phyloP scores from a whole-genome alignment of 1,140 invertebrate species.

The Drosophila kikkawai region DNA sequence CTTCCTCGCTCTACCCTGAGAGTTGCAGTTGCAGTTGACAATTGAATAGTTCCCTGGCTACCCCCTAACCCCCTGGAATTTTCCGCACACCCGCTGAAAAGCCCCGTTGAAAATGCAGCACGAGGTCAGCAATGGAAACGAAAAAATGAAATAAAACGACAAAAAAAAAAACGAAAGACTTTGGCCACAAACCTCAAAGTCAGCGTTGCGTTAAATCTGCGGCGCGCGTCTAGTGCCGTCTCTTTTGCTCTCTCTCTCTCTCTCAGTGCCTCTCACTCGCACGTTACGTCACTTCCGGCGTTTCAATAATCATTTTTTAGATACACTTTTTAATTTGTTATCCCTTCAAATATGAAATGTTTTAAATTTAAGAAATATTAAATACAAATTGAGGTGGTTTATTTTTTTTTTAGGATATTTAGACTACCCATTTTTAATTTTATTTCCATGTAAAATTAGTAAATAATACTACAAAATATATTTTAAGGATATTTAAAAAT shows the following conservation, averaged over 20 bases:
- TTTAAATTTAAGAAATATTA: background rate
- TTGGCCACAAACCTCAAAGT: slow-evolving; percentile 69
- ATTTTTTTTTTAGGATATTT: background rate
- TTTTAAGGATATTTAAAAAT: too few species aligned
- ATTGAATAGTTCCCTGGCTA: background rate
- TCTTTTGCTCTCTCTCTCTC: background rate
- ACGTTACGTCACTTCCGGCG: slow-evolving; percentile 65
- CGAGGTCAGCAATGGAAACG: slow-evolving; percentile 56
- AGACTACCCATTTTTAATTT: too few species aligned
- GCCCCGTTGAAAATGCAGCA: slow-evolving; percentile 55
- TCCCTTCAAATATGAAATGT: too few species aligned
- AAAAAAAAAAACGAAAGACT: slow-evolving; percentile 67
- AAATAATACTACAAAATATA: too few species aligned
- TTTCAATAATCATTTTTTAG: background rate
- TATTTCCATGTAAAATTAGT: too few species aligned
- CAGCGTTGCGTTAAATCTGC: slow-evolving; percentile 68
- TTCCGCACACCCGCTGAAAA: slow-evolving; percentile 13
- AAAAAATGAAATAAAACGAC: slow-evolving; percentile 11
- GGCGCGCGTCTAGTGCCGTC: slow-evolving; percentile 18
- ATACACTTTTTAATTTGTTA: background rate
- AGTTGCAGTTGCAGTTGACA: slow-evolving; percentile 42
- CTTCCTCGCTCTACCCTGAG: background rate
- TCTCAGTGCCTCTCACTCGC: slow-evolving; percentile 12
- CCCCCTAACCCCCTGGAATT: background rate
- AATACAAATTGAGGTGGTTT: background rate